Evolutionary conservation across 2,888 invertebrate genomes (phyloP).

Genomic region (Drosophila mayaguana): DNA sequence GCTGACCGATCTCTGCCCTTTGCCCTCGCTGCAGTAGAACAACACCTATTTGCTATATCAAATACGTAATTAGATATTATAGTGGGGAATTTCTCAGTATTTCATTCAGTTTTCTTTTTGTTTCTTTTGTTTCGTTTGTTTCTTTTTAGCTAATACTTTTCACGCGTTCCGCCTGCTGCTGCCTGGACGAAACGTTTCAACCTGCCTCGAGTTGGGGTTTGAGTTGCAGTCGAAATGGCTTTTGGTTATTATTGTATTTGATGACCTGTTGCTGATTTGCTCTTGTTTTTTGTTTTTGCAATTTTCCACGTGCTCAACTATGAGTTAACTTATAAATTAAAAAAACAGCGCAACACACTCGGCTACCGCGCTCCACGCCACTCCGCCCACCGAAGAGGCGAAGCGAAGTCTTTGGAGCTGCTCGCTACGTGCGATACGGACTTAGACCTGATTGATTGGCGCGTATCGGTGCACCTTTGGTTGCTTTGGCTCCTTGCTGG

Average conservation of each 20-base stretch:
- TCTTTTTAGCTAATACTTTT: conserved; percentile 57
- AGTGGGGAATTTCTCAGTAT: conserved; percentile 33
- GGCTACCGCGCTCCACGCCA: conserved; percentile 34
- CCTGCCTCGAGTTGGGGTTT: conserved; percentile 32
- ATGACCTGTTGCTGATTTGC: conserved; percentile 20
- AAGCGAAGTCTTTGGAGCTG: conserved; percentile 40
- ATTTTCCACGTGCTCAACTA: conserved; percentile 64
- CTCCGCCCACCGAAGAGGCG: conserved; percentile 8
- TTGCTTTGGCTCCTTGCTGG: conserved; percentile 86
- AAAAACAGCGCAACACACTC: conserved; percentile 77
- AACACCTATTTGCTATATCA: conserved; percentile 51
- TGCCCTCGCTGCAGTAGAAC: conserved; percentile 49
- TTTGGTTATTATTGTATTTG: conserved; percentile 26
- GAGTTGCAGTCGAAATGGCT: conserved; percentile 22
- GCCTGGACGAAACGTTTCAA: conserved; percentile 24
- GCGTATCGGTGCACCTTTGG: conserved; percentile 89
- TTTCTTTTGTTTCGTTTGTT: conserved; percentile 2
- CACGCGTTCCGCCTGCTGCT: conserved; percentile 18
- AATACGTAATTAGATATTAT: conserved; percentile 31
- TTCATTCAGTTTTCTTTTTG: conserved; percentile 45
- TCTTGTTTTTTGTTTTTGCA: conserved; percentile 24
- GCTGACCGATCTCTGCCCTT: conserved; percentile 35
- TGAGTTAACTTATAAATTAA: conserved; percentile 77
- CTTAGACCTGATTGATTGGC: conserved; percentile 86
- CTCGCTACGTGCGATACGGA: conserved; percentile 46